Evolutionary conservation across 2,888 invertebrate species (phyloP), one percentile per base, ranked within the genome.

Genomic region (Apotomis capreana): DNA sequence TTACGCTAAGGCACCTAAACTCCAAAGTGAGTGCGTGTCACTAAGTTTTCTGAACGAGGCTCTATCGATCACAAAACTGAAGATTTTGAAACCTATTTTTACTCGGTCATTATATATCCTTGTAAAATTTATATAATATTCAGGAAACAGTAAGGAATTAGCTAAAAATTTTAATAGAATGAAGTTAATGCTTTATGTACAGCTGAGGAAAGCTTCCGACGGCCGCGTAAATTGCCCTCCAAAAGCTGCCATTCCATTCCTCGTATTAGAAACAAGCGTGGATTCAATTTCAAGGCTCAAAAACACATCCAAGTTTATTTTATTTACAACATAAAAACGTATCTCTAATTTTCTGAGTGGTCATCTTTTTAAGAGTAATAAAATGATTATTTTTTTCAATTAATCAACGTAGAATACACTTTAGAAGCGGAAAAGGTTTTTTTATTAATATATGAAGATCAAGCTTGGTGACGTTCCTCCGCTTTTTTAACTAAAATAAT

Each of bases 401-500:
- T 65, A 26, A 55, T 64, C 51, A 15, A 51, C 13, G 52, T 10
- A 36, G 61, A 68, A 61, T 36, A 55, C 36, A 55, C 60, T 61
- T 69, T 62, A 57, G 6, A 62, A n/a, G 13, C 55, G 69, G 69
- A 69, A 69, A 62, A 69, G 40, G 62, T 57, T 69, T 62, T 64
- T 64, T 55, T 10, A 55, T 12, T 9, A 62, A 44, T n/a, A n/a
- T n/a, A 67, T 52, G 67, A 57, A 40, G 55, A 71, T 51, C 63
- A 76, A 78, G 83, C 81, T 75, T 77, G 78, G 84, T 86, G 86
- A 86, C 83, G 85, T 85, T 87, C 83, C 80, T 70, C 63, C 76
- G 77, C 76, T 80, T 76, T 82, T 82, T 81, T 79, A 79, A 78
- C 77, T 70, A 75, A 79, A 89, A 86, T 88, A 88, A 89, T 89